Base-by-base conservation (phyloP, 2,113 vertebrate genomes). In the Laticauda laticaudata region DNA sequence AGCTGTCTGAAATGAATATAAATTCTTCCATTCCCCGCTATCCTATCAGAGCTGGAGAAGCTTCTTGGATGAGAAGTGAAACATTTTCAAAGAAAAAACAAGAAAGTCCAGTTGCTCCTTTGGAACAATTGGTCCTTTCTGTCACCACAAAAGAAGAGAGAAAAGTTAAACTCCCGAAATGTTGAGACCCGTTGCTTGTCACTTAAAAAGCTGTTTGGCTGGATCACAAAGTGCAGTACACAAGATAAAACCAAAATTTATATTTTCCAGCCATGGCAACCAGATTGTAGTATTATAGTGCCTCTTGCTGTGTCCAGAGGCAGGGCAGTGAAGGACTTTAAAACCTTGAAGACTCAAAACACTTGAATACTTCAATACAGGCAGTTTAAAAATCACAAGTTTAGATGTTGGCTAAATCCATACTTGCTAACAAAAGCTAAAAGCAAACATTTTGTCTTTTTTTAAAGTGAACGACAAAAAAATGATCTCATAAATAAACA, bases 131-230 rank as follows among this genome's bases (percentile, higher is more conserved):
- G n/a, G n/a, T n/a, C n/a, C n/a, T n/a, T 34, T 81, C 23, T 8
- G 24, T 59, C 21, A 8, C 23, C 29, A n/a, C 61, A 39, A 39
- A 57, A 39, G 5, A 14, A 64, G 43, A 21, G 3, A 61, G 39
- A 45, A n/a, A 61, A 86, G 34, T 90, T 64, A 51, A 93, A 93
- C n/a, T 48, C 56, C 92, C 61, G 88, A 93, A 86, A 90, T 48
- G 45, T 39, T 11, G 39, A 57, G 86, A 57, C 20, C 24, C 26
- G 18, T 18, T 90, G 86, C 75, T 48, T 51, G 64, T 3, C 34
- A 90, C 69, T 39, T 93, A 61, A 90, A 56, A 75, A 21, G 55
- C 54, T 61, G 69, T 86, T 93, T 90, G 11, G 26, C 75, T 86
- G 34, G 88, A 61, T 55, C 75, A 21, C 18, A 39, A 39, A 39